phyloP scores from a whole-genome alignment of 2,113 vertebrate genomes.

The Noctilio leporinus region DNA sequence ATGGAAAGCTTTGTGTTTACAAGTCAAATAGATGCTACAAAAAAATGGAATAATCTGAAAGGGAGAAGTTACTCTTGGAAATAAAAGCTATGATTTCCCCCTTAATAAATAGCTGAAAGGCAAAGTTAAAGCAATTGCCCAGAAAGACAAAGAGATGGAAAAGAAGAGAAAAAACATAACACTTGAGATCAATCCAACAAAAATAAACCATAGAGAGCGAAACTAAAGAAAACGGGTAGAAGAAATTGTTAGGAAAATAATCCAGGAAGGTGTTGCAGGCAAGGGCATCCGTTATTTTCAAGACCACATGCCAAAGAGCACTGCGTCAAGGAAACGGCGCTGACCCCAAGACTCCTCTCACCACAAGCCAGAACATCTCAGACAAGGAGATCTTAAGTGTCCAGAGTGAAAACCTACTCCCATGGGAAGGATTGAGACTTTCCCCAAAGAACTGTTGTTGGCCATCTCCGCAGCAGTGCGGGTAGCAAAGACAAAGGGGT shows the following conservation, averaged over 20 bases:
- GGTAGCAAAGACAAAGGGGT: neutral
- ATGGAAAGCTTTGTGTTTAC: neutral
- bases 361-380: neutral
- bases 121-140: neutral
- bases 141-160: neutral
- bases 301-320: neutral
- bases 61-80: neutral
- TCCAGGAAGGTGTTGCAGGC: neutral
- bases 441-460: neutral
- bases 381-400: neutral
- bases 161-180: neutral
- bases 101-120: neutral
- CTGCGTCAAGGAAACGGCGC: neutral
- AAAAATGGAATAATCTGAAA: neutral
- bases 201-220: neutral
- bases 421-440: neutral
- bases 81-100: neutral
- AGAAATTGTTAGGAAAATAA: neutral
- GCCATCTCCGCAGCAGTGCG: neutral
- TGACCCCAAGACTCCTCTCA: neutral
- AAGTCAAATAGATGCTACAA: neutral
- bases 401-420: neutral
- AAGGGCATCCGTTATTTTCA: neutral
- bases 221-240: neutral
- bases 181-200: neutral